These are phyloP conservation scores for Drosophila chauvacae DNA, from an alignment of 1,140 invertebrate genomes.

Conservation along the genomic window DNA sequence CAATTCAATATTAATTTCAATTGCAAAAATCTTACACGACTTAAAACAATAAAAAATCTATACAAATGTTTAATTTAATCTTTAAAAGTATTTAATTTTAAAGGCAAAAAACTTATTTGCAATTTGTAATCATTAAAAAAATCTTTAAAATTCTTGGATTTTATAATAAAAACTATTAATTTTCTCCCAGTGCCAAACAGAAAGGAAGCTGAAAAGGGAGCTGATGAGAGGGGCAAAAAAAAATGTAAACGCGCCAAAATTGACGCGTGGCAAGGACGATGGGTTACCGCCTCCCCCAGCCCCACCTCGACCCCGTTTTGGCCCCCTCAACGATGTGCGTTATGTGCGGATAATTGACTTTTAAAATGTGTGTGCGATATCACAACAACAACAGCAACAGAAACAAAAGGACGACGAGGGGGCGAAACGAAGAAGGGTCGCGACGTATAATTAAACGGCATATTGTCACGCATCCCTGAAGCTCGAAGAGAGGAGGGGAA, in stretches of 20 bases:
- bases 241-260: constrained; percentile 68
- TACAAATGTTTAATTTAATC: too few relatives aligned
- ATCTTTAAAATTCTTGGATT: background rate
- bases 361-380: constrained; percentile 82
- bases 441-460: constrained; percentile 79
- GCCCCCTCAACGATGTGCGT: constrained; percentile 74
- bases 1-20: background rate
- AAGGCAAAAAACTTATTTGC: too few relatives aligned
- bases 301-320: background rate
- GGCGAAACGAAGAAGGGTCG: constrained; percentile 53
- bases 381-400: constrained; percentile 53
- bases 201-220: constrained; percentile 32
- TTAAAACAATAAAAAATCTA: too few relatives aligned
- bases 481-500: constrained; percentile 5
- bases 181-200: constrained; percentile 14
- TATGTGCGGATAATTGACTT: constrained; percentile 83
- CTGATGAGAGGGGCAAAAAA: constrained; percentile 25
- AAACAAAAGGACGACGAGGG: constrained; percentile 8
- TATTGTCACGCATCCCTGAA: constrained; percentile 78
- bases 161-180: background rate
- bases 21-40: too few relatives aligned
- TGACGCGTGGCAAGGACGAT: constrained; percentile 71
- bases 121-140: background rate
- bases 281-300: constrained; percentile 1
- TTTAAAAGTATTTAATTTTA: too few relatives aligned